Evolutionary conservation across 2,113 vertebrate species (phyloP).

Genomic region (Corythaixoides concolor): DNA sequence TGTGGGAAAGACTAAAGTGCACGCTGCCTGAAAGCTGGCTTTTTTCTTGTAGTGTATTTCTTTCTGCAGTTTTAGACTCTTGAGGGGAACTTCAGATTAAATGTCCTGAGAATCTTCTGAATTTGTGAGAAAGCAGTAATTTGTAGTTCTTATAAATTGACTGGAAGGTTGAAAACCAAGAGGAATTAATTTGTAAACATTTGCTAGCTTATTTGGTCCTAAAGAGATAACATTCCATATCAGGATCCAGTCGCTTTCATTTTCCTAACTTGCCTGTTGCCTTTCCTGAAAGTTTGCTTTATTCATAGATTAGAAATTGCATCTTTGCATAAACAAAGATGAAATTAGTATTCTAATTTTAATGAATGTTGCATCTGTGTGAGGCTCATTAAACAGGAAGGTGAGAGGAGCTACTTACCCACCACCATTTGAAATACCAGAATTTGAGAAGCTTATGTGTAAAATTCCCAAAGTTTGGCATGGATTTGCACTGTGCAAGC

Average conservation of each 20-base stretch:
- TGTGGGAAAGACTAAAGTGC: background rate
- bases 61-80: background rate
- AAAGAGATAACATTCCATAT: background rate
- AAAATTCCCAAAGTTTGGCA: background rate
- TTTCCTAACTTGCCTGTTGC: background rate
- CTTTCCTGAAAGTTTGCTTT: background rate
- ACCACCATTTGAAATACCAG: background rate
- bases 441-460: background rate
- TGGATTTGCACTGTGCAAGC: background rate
- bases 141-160: background rate
- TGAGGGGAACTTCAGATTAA: background rate
- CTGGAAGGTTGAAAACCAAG: background rate
- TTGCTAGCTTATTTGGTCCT: background rate
- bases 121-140: background rate
- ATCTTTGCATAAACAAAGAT: conserved; percentile 10
- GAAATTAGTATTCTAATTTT: background rate
- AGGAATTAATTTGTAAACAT: background rate
- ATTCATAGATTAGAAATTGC: background rate
- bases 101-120: background rate
- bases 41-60: background rate
- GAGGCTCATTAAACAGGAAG: background rate
- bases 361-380: background rate
- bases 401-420: background rate
- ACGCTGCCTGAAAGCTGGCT: background rate
- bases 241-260: background rate